Percentiles rank a stretch among this genome's conserved stretches.
Evolutionary conservation across 2,888 invertebrate genomes (phyloP).

Genomic region (Cryptophagus acutangulus): DNA sequence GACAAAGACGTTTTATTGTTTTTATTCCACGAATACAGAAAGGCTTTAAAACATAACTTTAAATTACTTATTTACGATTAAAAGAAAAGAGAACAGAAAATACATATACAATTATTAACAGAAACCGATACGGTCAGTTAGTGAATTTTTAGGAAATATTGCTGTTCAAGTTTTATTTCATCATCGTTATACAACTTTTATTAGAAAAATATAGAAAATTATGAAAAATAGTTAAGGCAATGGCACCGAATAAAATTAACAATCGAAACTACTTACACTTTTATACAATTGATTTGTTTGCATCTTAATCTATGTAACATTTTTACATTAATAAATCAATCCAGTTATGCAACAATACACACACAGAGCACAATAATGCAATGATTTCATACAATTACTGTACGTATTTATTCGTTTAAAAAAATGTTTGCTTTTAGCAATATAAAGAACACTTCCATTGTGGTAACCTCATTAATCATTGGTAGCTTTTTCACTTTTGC

Average conservation of each 20-base stretch:
- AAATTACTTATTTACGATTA: constrained; percentile 3
- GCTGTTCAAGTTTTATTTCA: constrained; percentile 26
- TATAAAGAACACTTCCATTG: too few relatives aligned
- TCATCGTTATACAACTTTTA: constrained; percentile 24
- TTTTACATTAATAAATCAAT: too few relatives aligned
- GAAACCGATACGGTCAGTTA: constrained; percentile 32
- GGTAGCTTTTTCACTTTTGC: constrained; percentile 15
- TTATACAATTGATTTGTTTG: constrained; percentile 22
- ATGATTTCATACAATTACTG: too few relatives aligned
- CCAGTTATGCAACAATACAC: too few relatives aligned
- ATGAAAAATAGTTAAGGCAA: constrained; percentile 36
- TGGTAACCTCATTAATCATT: too few relatives aligned
- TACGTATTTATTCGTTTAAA: too few relatives aligned
- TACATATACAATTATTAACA: constrained; percentile 11
- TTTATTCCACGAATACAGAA: too few relatives aligned
- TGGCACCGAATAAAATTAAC: constrained; percentile 36
- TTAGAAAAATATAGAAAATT: constrained; percentile 42
- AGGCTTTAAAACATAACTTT: neutral
- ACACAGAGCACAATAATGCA: too few relatives aligned
- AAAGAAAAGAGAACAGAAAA: neutral
- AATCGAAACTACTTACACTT: constrained; percentile 25
- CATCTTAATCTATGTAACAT: too few relatives aligned
- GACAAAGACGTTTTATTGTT: neutral
- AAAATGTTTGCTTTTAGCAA: too few relatives aligned
- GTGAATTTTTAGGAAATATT: constrained; percentile 24